These are phyloP conservation scores for Melanotaenia maccullochi DNA, from an alignment of 2,797 vertebrate genomes.

Conservation along the genomic window DNA sequence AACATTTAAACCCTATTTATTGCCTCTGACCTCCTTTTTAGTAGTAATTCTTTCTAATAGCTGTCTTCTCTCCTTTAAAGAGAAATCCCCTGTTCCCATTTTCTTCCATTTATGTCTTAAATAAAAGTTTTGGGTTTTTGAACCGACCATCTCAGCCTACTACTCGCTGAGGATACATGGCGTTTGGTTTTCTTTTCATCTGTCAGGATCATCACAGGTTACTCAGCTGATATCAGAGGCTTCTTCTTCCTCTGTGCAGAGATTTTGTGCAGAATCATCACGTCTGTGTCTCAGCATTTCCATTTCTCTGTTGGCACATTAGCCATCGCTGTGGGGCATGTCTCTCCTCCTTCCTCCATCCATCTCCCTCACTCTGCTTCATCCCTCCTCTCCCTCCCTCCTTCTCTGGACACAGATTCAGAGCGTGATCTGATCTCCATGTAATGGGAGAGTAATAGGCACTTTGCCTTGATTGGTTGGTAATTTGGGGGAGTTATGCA, in stretches of 20 bases:
- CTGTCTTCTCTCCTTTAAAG: not conserved
- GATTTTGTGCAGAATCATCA: slow-evolving; percentile 37
- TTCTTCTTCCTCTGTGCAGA: slow-evolving; percentile 10
- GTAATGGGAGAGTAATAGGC: slow-evolving; percentile 99
- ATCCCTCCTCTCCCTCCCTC: slow-evolving; percentile 83
- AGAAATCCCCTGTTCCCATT: not conserved
- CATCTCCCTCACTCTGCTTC: slow-evolving; percentile 65
- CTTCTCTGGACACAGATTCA: slow-evolving; percentile 93
- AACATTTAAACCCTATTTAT: slow-evolving; percentile 29
- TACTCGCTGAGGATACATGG: slow-evolving; percentile 12
- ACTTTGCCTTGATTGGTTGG: slow-evolving; percentile 99
- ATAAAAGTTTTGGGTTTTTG: slow-evolving; percentile 16
- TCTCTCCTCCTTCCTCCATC: slow-evolving; percentile 55
- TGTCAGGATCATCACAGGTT: slow-evolving; percentile 25
- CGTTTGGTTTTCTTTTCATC: slow-evolving; percentile 1
- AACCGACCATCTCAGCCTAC: not conserved
- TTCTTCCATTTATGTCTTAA: not conserved
- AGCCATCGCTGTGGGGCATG: slow-evolving; percentile 53
- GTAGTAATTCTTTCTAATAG: slow-evolving; percentile 1
- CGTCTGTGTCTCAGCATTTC: slow-evolving; percentile 43
- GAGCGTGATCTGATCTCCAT: slow-evolving; percentile 99
- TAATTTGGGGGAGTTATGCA: slow-evolving; percentile 99
- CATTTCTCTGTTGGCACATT: slow-evolving; percentile 53
- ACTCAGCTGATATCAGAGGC: slow-evolving; percentile 21
- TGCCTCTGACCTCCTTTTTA: slow-evolving; percentile 9